Evolutionary conservation across 2,113 vertebrate genomes (phyloP).

Genomic region (Pteruthius melanotis): DNA sequence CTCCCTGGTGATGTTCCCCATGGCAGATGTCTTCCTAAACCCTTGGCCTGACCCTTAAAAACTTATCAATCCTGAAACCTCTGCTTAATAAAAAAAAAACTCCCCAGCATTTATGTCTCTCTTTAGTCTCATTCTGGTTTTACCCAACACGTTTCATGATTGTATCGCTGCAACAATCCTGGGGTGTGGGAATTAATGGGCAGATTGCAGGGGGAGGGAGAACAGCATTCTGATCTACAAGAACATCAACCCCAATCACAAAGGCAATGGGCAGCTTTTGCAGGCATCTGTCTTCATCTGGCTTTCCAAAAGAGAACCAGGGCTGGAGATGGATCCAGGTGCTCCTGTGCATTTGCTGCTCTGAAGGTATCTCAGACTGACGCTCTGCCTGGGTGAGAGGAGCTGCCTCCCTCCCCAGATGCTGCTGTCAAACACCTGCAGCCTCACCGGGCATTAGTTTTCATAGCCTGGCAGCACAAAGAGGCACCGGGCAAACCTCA

Average conservation of each 20-base stretch:
- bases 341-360: accelerated
- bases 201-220: neutral
- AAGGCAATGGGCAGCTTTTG: neutral
- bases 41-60: neutral
- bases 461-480: neutral
- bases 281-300: neutral
- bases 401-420: neutral
- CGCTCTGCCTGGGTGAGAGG: neutral
- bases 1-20: neutral
- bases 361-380: neutral
- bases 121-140: neutral
- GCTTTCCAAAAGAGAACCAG: neutral
- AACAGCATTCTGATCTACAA: neutral
- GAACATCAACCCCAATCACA: neutral
- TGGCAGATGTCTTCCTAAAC: neutral
- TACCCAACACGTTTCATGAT: neutral
- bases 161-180: neutral
- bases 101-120: neutral
- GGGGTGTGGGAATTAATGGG: neutral
- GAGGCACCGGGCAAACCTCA: neutral
- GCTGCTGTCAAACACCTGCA: neutral
- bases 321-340: neutral
- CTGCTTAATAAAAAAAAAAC: neutral
- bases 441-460: neutral
- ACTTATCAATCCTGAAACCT: neutral